Evolutionary conservation across 2,113 vertebrate genomes (phyloP), one percentile per base, ranked within the genome.

Genomic region (Dinomys branickii): DNA sequence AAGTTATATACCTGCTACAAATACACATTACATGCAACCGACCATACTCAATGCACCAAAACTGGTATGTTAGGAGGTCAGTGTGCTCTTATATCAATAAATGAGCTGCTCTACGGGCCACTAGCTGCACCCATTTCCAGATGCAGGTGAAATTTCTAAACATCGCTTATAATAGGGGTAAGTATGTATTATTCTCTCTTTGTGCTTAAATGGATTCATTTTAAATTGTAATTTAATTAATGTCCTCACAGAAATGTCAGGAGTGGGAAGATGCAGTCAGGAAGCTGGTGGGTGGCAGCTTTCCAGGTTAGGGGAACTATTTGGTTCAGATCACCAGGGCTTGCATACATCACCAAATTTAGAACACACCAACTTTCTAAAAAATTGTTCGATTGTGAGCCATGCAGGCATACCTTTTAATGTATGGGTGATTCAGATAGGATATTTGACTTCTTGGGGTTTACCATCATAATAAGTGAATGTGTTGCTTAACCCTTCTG

Each of bases 181-280:
- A 69, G 54, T 58, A 9, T 80, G 26, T 86, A n/a, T 12, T 86
- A n/a, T 16, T 13, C 90, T 16, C 59, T 13, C 41, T 75, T 44
- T 28, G 44, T 22, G 16, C 33, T 77, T 83, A 56, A 69, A 41
- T 63, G 56, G 59, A 92, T 91, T 80, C 50, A 85, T 85, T 91
- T 96, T 80, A 89, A 94, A 20, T 56, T 86, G 28, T 85, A 50
- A 7, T 50, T 89, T 71, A 65, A 75, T 82, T 94, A 26, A 28
- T 61, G 33, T 50, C 52, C 77, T 94, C 20, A n/a, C 83, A 87
- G 30, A 73, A 52, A 12, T 81, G 47, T 35, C 56, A 50, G 47
- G 59, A 58, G 3, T 52, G 75, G 35, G 80, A 89, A 56, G 38
- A 52, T 24, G 24, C 52, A 24, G 16, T 30, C n/a, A 2, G 1